These are phyloP conservation scores for Eurois occulta DNA, from an alignment of 2,888 invertebrate species.

Conservation along the genomic window DNA sequence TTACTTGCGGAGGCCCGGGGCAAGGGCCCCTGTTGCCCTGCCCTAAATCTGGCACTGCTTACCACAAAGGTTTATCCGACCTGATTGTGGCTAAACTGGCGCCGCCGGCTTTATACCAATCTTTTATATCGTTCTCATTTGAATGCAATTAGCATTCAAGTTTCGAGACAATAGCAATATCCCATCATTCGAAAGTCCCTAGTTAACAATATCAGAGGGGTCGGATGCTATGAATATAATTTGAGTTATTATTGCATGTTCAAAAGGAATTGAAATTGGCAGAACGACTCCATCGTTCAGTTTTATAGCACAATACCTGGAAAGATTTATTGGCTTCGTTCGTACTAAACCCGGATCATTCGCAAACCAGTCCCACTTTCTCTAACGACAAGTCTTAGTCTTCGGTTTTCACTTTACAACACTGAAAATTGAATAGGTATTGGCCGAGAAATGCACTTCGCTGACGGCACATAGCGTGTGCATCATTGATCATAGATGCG, in stretches of 20 bases:
- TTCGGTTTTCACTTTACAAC: slow-evolving; percentile 61
- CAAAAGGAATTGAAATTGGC: slow-evolving; percentile 30
- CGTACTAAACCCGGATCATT: slow-evolving; percentile 46
- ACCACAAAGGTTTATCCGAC: slow-evolving; percentile 81
- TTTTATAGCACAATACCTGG: slow-evolving; percentile 41
- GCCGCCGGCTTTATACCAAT: slow-evolving; percentile 63
- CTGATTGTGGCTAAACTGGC: slow-evolving; percentile 80
- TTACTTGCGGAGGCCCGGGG: no score
- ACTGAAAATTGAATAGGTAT: slow-evolving; percentile 65
- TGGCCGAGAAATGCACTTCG: slow-evolving; percentile 62
- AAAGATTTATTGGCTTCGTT: slow-evolving; percentile 53
- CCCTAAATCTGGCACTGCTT: no score
- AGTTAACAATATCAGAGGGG: slow-evolving; percentile 27
- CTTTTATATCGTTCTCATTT: slow-evolving; percentile 37
- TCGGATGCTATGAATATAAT: slow-evolving; percentile 26
- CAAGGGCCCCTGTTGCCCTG: no score
- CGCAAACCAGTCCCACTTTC: slow-evolving; percentile 70
- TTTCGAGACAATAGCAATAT: slow-evolving; percentile 42
- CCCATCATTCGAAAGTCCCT: slow-evolving; percentile 20
- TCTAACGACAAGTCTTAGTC: slow-evolving; percentile 55
- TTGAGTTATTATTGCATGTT: slow-evolving; percentile 32
- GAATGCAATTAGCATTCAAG: slow-evolving; percentile 30
- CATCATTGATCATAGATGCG: slow-evolving; percentile 48
- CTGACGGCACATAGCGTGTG: slow-evolving; percentile 56
- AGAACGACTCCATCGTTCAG: slow-evolving; percentile 41